Conservation (phyloP, 2,113 vertebrate species). For the Hirundichthys speculiger region DNA sequence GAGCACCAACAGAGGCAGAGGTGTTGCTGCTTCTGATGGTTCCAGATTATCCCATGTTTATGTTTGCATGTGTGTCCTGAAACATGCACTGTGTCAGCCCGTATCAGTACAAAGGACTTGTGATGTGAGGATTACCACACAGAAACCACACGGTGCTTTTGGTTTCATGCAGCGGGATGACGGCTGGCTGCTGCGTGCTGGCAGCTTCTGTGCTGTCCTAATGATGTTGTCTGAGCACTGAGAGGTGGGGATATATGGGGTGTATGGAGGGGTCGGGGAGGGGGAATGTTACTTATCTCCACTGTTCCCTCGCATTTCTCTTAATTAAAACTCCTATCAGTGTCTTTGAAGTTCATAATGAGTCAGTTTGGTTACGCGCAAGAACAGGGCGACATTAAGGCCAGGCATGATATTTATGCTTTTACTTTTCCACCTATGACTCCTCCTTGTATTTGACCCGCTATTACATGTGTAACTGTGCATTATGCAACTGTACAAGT, state of each 20-base stretch:
- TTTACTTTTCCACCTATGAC: conserved; percentile 70
- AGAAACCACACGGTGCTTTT: conserved; percentile 43
- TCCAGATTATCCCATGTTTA: conserved; percentile 57
- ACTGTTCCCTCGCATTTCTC: conserved; percentile 76
- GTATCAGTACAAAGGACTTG: conserved; percentile 64
- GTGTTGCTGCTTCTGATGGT: conserved; percentile 22
- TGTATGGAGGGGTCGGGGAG: not conserved
- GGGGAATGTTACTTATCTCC: conserved; percentile 74
- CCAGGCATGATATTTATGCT: conserved; percentile 62
- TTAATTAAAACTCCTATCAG: conserved; percentile 88
- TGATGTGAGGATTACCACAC: conserved; percentile 66
- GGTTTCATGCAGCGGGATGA: conserved; percentile 49
- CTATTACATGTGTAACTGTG: conserved; percentile 31
- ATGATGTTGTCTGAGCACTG: conserved; percentile 74
- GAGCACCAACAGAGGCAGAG: not conserved
- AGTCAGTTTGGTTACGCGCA: conserved; percentile 80
- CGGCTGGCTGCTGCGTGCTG: conserved; percentile 48
- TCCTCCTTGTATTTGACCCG: conserved; percentile 53
- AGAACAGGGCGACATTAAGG: conserved; percentile 68
- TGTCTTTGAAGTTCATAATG: conserved; percentile 87
- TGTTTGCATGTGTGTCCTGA: conserved; percentile 53
- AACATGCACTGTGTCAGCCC: conserved; percentile 62
- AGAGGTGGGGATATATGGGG: conserved; percentile 57
- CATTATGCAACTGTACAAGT: conserved; percentile 5
- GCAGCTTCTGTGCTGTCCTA: conserved; percentile 62